These are phyloP conservation scores for Aphodius granarius DNA, from an alignment of 2,888 invertebrate genomes.

Conservation along the genomic window DNA sequence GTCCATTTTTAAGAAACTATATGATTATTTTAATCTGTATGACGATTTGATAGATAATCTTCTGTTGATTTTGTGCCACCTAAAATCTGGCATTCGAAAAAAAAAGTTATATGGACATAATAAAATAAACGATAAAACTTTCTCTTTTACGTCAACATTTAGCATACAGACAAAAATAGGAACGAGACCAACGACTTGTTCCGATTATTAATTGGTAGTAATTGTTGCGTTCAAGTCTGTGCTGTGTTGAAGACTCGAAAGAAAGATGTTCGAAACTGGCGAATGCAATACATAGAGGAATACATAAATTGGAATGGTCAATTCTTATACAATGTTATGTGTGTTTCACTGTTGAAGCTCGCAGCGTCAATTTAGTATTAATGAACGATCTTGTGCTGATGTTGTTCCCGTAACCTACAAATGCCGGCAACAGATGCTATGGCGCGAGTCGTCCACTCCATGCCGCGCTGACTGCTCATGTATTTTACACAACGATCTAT, in stretches of 20 bases:
- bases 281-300: not conserved
- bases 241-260: not conserved
- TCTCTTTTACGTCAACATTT: not conserved
- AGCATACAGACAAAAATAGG: not conserved
- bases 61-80: too few species aligned
- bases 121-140: not conserved
- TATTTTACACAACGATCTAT: not conserved
- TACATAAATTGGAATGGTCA: not conserved
- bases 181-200: not conserved
- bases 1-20: too few species aligned
- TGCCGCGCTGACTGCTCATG: not conserved
- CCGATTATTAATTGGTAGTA: not conserved
- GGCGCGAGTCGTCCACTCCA: not conserved
- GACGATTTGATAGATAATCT: too few species aligned
- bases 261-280: not conserved
- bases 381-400: slow-evolving; percentile 4
- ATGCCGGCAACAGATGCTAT: slow-evolving; percentile 19
- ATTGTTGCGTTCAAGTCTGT: not conserved
- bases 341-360: not conserved
- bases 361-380: slow-evolving; percentile 9
- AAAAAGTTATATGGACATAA: not conserved
- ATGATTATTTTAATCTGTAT: too few species aligned
- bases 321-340: not conserved
- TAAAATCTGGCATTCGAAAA: not conserved
- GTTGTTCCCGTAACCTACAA: slow-evolving; percentile 26